Evolutionary conservation across 2,113 vertebrate genomes (phyloP).

Genomic region (Pholis gunnellus): DNA sequence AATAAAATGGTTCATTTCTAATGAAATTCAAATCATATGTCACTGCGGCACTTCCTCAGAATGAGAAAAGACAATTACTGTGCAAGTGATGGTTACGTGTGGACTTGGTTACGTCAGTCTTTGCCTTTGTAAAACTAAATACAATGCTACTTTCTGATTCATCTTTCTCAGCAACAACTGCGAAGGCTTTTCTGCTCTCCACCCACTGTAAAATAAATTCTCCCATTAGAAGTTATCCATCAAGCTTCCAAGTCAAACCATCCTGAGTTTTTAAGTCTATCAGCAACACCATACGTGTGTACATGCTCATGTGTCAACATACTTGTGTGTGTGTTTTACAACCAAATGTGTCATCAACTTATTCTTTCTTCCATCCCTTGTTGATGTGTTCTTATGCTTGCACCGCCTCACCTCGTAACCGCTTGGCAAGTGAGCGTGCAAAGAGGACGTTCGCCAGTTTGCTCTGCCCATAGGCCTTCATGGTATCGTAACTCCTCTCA

Average conservation of each 20-base stretch:
- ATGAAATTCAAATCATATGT: background rate
- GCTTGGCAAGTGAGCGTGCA: constrained; percentile 76
- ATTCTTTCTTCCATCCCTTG: background rate
- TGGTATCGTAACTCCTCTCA: constrained; percentile 80
- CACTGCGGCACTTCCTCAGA: background rate
- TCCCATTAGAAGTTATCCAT: background rate
- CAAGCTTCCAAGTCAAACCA: background rate
- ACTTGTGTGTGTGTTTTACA: background rate
- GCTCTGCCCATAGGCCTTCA: constrained; percentile 86
- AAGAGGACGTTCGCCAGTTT: constrained; percentile 86
- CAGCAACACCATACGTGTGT: background rate
- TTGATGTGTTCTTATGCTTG: background rate
- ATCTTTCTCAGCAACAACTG: background rate
- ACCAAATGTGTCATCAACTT: background rate
- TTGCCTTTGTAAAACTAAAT: background rate
- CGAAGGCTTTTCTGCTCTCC: background rate
- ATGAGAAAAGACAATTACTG: background rate
- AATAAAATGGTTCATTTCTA: background rate
- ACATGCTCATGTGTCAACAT: background rate
- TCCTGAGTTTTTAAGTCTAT: background rate
- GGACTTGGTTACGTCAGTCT: background rate
- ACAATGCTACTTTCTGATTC: background rate
- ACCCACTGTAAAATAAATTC: background rate
- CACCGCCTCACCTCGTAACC: constrained; percentile 75
- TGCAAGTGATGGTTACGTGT: background rate